These are phyloP conservation scores for Galeruca laticollis DNA, from an alignment of 2,888 invertebrate species.

Conservation along the genomic window DNA sequence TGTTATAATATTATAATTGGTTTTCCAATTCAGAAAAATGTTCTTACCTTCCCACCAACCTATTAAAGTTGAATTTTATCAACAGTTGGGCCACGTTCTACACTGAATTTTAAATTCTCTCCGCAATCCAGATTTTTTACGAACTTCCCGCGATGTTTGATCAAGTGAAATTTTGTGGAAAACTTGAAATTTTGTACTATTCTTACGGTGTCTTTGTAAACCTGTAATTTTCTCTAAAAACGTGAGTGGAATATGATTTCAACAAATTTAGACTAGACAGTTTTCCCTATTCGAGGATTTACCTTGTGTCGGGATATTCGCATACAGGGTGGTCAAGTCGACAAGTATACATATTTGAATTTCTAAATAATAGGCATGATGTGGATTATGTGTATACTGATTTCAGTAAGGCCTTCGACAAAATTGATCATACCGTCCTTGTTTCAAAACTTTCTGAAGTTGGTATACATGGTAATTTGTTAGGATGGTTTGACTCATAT, in stretches of 20 bases:
- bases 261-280: neutral
- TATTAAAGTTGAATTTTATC: slow-evolving; percentile 22
- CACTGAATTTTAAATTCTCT: slow-evolving; percentile 27
- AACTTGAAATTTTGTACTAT: slow-evolving; percentile 39
- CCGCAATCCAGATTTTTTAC: slow-evolving; percentile 34
- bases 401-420: too few species aligned
- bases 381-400: too few species aligned
- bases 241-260: slow-evolving; percentile 29
- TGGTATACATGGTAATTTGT: too few species aligned
- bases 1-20: too few species aligned
- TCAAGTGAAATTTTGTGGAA: slow-evolving; percentile 43
- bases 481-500: too few species aligned
- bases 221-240: slow-evolving; percentile 37
- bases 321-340: too few species aligned
- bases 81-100: slow-evolving; percentile 35
- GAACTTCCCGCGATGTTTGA: slow-evolving; percentile 36
- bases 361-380: too few species aligned
- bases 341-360: too few species aligned
- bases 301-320: neutral
- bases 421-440: too few species aligned
- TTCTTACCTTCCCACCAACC: slow-evolving; percentile 15
- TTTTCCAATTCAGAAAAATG: too few species aligned
- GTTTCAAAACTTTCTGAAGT: too few species aligned
- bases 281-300: neutral
- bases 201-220: slow-evolving; percentile 39